phyloP scores from a whole-genome alignment of 2,888 invertebrate species.

The Amiota mariae region DNA sequence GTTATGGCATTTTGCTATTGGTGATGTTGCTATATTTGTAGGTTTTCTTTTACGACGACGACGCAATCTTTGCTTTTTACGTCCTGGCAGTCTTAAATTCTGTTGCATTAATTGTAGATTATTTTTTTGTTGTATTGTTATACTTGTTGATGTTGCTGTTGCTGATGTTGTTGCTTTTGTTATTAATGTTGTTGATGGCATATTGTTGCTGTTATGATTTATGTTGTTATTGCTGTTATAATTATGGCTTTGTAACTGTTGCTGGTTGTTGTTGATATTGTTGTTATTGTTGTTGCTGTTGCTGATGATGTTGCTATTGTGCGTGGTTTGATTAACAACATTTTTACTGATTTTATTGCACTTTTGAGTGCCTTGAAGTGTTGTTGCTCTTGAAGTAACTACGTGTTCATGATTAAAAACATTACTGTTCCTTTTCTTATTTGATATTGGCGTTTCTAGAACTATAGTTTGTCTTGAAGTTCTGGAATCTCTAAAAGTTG shows the following conservation, averaged over 20 bases:
- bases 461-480: too few species aligned
- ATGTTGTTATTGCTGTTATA: background rate
- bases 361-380: background rate
- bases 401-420: background rate
- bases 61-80: slow-evolving; percentile 67
- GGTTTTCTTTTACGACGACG: slow-evolving; percentile 68
- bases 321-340: background rate
- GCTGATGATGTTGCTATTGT: slow-evolving; percentile 36
- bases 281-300: slow-evolving; percentile 34
- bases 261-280: background rate
- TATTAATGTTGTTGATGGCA: background rate
- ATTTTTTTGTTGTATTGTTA: slow-evolving; percentile 51
- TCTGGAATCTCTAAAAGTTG: too few species aligned
- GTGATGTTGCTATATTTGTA: slow-evolving; percentile 36
- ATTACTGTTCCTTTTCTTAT: slow-evolving; percentile 5
- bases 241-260: background rate
- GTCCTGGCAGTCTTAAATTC: slow-evolving; percentile 70
- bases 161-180: slow-evolving; percentile 35
- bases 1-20: slow-evolving; percentile 21
- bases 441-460: background rate
- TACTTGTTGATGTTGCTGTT: slow-evolving; percentile 45
- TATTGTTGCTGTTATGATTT: slow-evolving; percentile 2
- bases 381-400: slow-evolving; percentile 30
- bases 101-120: slow-evolving; percentile 47
- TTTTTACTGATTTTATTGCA: slow-evolving; percentile 28